Percentiles rank a stretch among this genome's conserved stretches.
These are phyloP conservation scores for Ceuthmochares aereus DNA, from an alignment of 2,113 vertebrate species.

Conservation along the genomic window DNA sequence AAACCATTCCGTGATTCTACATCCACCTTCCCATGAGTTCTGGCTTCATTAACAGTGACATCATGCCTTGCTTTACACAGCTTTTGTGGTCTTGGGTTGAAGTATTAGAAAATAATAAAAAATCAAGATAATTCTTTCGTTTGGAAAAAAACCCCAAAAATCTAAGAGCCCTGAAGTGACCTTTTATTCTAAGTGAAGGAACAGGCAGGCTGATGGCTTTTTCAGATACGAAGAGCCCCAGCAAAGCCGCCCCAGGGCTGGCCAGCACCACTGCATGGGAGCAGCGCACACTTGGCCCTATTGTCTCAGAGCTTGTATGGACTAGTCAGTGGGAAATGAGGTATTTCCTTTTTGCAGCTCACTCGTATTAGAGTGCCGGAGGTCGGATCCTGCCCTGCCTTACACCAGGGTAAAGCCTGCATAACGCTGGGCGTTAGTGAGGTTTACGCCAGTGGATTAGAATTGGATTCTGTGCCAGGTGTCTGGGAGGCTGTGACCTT, in stretches of 20 bases:
- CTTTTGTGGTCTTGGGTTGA: neutral
- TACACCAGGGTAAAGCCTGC: accelerated
- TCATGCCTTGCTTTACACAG: neutral
- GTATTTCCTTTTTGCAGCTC: conserved; percentile 66
- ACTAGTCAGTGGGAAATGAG: conserved; percentile 73
- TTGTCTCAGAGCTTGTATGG: conserved; percentile 61
- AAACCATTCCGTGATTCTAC: neutral
- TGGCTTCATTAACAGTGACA: neutral
- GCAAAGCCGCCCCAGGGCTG: conserved; percentile 16
- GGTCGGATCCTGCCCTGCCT: conserved; percentile 8
- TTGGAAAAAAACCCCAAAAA: neutral
- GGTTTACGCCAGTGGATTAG: neutral
- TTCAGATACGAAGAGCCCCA: conserved; percentile 30
- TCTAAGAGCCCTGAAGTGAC: conserved; percentile 48
- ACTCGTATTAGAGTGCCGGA: conserved; percentile 5
- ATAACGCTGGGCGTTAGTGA: neutral
- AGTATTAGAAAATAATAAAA: neutral
- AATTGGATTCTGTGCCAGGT: conserved; percentile 13
- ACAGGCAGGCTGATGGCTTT: conserved; percentile 43
- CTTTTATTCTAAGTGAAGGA: conserved; percentile 22
- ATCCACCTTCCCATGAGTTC: neutral
- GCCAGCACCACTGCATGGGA: neutral
- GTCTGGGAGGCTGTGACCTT: conserved; percentile 53
- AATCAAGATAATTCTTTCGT: neutral
- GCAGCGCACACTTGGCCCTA: conserved; percentile 52